A percentile compares a stretch with the other conserved stretches of the same genome.
phyloP scores from a whole-genome alignment of 2,797 vertebrate species.

The Allochrocebus solatus region DNA sequence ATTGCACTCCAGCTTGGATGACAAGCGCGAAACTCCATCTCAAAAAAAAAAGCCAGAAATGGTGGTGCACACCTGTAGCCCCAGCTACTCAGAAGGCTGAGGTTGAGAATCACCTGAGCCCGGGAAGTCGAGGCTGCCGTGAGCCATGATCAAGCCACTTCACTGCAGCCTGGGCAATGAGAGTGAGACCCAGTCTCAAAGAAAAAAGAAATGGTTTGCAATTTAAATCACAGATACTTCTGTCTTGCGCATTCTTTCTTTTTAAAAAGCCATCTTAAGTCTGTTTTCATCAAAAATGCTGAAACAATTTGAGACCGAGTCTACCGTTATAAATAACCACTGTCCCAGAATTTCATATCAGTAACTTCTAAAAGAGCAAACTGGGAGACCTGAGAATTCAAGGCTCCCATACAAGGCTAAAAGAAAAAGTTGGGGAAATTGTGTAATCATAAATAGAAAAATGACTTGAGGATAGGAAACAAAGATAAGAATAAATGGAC shows the following conservation, averaged over 20 bases:
- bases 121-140: not conserved
- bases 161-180: not conserved
- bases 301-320: not conserved
- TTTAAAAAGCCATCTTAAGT: not conserved
- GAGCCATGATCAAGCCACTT: not conserved
- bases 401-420: not conserved
- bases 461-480: not conserved
- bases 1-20: too few relatives aligned
- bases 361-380: conserved; percentile 28
- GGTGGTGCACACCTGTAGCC: not conserved
- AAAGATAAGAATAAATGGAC: not conserved
- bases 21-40: too few relatives aligned
- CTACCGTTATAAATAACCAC: not conserved
- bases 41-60: not conserved
- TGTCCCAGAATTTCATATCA: not conserved
- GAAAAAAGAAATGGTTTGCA: too few relatives aligned
- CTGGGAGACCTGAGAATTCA: not conserved
- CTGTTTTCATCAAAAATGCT: conserved; percentile 23
- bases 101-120: not conserved
- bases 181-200: not conserved
- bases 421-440: not conserved
- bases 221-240: not conserved
- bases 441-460: conserved; percentile 8
- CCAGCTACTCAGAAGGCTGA: not conserved
- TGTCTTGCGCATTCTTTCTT: not conserved